phyloP scores from a whole-genome alignment of 37 sponge, comb jelly and placozoan species.

The Oscarella lobularis region DNA sequence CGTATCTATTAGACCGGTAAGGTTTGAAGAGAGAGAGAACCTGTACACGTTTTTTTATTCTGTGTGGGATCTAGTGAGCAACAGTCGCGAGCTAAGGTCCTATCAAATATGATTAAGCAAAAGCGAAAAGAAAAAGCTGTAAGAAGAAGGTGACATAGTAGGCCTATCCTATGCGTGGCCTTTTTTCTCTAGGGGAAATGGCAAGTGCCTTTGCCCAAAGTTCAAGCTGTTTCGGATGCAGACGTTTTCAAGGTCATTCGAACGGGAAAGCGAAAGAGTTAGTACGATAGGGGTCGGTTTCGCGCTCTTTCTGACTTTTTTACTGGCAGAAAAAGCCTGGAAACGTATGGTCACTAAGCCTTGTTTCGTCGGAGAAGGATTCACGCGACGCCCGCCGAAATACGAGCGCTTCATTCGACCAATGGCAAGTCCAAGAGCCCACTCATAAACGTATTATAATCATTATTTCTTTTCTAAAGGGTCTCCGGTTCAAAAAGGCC shows the following conservation, averaged over 20 bases:
- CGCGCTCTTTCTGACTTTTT: neutral
- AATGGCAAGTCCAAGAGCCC: constrained; percentile 48
- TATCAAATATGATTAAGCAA: constrained; percentile 97
- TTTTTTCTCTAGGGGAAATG: constrained; percentile 71
- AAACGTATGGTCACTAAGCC: constrained; percentile 99
- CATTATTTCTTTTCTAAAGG: constrained; percentile 12
- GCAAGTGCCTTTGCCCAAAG: constrained; percentile 97
- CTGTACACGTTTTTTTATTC: neutral
- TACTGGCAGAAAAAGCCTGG: constrained; percentile 66
- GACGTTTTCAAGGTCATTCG: constrained; percentile 87
- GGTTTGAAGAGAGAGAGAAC: neutral
- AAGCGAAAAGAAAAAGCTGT: constrained; percentile 99
- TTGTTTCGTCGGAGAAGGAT: constrained; percentile 86
- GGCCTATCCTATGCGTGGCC: neutral
- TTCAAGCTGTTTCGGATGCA: constrained; percentile 82
- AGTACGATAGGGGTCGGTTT: constrained; percentile 3
- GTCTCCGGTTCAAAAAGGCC: constrained; percentile 95
- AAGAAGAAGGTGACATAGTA: neutral
- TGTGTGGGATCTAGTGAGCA: constrained; percentile 48
- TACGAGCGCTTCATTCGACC: constrained; percentile 98
- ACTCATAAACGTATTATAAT: neutral
- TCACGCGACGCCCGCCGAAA: constrained; percentile 97
- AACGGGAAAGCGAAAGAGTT: constrained; percentile 84
- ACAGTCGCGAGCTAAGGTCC: constrained; percentile 86
- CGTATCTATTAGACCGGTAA: constrained; percentile 91